Evolutionary conservation across 2,113 vertebrate species (phyloP).

Genomic region (Lepisosteus oculatus): DNA sequence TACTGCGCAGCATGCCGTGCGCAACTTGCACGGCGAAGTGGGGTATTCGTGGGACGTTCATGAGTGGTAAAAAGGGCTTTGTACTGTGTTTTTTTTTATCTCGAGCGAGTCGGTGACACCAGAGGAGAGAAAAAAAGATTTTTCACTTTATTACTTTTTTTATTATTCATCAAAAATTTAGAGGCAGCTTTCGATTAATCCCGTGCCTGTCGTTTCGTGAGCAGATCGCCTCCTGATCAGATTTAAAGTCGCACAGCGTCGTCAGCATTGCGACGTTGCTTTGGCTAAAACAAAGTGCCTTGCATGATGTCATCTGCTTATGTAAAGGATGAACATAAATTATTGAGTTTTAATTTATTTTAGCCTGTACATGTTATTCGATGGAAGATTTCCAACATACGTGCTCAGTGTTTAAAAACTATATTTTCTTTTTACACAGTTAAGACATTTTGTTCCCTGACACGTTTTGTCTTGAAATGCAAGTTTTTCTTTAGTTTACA

Average conservation of each 20-base stretch:
- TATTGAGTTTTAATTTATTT: no score
- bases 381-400: no score
- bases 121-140: background rate
- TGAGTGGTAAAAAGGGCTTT: slow-evolving; percentile 44
- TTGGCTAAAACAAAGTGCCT: no score
- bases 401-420: no score
- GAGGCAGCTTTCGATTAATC: background rate
- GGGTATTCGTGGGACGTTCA: slow-evolving; percentile 33
- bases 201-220: background rate
- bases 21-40: slow-evolving; percentile 4
- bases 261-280: no score
- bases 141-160: background rate
- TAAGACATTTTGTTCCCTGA: no score
- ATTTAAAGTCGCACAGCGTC: background rate
- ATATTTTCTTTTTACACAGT: no score
- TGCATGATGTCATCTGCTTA: no score
- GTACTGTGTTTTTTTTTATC: background rate
- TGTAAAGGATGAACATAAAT: no score
- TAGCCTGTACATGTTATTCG: no score
- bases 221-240: background rate
- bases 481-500: no score
- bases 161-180: background rate
- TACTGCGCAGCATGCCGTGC: slow-evolving; percentile 13
- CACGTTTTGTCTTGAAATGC: no score
- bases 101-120: background rate